Evolutionary conservation across 2,888 invertebrate genomes (phyloP).

Genomic region (Cantharis nigra): DNA sequence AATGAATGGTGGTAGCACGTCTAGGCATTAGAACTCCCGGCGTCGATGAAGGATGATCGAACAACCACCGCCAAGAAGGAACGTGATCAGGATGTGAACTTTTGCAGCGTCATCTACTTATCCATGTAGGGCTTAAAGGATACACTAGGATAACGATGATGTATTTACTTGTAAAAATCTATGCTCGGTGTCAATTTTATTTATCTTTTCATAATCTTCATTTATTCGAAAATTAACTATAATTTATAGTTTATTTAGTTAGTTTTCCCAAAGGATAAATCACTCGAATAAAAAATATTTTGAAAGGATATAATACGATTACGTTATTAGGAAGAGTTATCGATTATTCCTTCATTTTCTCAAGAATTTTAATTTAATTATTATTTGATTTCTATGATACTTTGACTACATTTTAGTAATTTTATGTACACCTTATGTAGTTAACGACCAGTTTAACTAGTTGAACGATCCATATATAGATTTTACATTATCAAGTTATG

Average conservation of each 20-base stretch:
- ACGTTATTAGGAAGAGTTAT: not conserved
- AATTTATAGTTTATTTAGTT: not conserved
- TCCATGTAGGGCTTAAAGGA: slow-evolving; percentile 36
- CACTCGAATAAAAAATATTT: not conserved
- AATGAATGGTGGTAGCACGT: slow-evolving; percentile 28
- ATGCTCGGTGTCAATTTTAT: slow-evolving; percentile 8
- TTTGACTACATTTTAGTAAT: slow-evolving; percentile 2
- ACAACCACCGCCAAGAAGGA: slow-evolving; percentile 34
- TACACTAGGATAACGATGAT: slow-evolving; percentile 37
- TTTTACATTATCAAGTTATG: not conserved
- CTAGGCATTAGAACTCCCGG: slow-evolving; percentile 29
- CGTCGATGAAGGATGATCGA: slow-evolving; percentile 38
- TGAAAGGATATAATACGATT: not conserved
- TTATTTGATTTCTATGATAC: not conserved
- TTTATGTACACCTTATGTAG: not conserved
- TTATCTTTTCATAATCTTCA: slow-evolving; percentile 2
- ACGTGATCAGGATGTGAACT: slow-evolving; percentile 38
- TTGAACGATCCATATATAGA: not conserved
- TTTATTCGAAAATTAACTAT: not conserved
- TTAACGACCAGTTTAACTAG: not conserved
- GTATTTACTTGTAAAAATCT: slow-evolving; percentile 35
- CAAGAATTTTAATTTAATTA: not conserved
- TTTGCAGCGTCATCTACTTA: slow-evolving; percentile 34
- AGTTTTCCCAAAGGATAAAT: not conserved
- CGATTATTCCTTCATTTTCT: not conserved